Conservation (phyloP, 2,797 vertebrate genomes). For the Halcyon chelicuti region DNA sequence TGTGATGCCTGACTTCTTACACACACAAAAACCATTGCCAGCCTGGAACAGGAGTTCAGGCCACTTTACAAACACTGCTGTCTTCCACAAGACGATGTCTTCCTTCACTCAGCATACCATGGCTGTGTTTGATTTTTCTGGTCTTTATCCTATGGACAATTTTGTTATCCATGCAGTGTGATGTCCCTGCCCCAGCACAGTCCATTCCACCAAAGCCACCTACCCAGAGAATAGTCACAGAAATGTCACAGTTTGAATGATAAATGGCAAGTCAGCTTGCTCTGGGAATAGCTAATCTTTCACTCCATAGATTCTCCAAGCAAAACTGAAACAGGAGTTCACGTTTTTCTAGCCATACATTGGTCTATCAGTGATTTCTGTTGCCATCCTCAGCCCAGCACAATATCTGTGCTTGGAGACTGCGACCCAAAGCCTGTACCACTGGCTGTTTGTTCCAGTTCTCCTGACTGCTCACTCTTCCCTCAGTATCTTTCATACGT, state of each 20-base stretch:
- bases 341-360: not conserved
- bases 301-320: not conserved
- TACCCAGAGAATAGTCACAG: not conserved
- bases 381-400: not conserved
- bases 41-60: not conserved
- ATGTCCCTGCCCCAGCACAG: not conserved
- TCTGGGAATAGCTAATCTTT: not conserved
- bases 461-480: not conserved
- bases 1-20: not conserved
- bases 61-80: not conserved
- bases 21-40: not conserved
- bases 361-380: not conserved
- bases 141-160: not conserved
- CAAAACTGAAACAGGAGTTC: not conserved
- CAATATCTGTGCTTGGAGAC: not conserved
- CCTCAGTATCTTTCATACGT: not conserved
- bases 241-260: not conserved
- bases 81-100: too few species aligned
- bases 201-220: not conserved
- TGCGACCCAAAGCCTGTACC: not conserved
- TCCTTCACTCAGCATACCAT: too few species aligned
- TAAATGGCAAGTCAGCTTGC: not conserved
- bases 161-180: not conserved
- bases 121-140: too few species aligned
- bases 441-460: not conserved